Conservation (phyloP, 1,140 invertebrate species). For the Metaphire vulgaris region DNA sequence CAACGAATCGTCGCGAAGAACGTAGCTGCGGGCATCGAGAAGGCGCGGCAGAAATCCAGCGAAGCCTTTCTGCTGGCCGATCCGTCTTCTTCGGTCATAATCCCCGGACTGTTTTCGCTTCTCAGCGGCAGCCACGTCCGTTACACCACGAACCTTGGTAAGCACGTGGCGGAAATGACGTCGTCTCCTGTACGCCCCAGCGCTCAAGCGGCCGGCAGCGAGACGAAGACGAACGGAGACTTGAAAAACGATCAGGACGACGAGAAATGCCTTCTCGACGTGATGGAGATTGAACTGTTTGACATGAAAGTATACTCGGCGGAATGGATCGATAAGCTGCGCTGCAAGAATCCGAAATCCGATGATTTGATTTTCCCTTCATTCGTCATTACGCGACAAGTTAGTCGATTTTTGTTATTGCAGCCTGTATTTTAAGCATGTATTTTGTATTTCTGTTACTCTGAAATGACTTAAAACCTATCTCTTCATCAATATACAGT, state of each 20-base stretch:
- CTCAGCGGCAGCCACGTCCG: neutral
- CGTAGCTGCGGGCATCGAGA: conserved; percentile 45
- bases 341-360: neutral
- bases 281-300: conserved; percentile 68
- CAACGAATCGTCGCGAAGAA: conserved; percentile 32
- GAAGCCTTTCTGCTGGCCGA: conserved; percentile 15
- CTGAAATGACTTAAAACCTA: too few species aligned
- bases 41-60: conserved; percentile 31
- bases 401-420: conserved; percentile 5
- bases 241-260: neutral
- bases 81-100: neutral
- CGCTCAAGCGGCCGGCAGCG: neutral
- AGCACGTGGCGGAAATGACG: neutral
- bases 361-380: conserved; percentile 27
- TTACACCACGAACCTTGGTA: neutral
- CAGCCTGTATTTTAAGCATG: too few species aligned
- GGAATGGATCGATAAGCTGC: conserved; percentile 33
- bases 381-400: conserved; percentile 28
- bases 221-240: neutral
- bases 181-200: neutral
- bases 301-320: conserved; percentile 78
- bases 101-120: conserved; percentile 13
- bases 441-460: too few species aligned
- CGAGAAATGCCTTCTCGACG: conserved; percentile 61
- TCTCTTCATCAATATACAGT: too few species aligned